Conservation (phyloP, 2,113 vertebrate genomes). For the Melanerpes formicivorus region DNA sequence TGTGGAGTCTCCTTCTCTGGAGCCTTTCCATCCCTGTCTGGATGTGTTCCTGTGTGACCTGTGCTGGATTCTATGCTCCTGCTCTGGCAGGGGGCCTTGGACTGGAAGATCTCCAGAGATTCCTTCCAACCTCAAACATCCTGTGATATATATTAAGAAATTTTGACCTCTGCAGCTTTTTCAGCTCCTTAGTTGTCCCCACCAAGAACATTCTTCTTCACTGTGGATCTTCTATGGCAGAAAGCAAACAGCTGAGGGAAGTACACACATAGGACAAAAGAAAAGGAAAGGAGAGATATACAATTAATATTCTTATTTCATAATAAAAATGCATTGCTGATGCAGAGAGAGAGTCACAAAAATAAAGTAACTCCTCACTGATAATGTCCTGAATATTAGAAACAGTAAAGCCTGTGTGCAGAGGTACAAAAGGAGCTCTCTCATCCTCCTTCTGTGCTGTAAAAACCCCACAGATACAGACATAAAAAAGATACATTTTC, state of each 20-base stretch:
- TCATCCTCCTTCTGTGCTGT: neutral
- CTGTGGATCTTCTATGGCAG: neutral
- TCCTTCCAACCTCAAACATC: too few species aligned
- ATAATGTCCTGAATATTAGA: constrained; percentile 50
- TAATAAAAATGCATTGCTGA: neutral
- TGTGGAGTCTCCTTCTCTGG: too few species aligned
- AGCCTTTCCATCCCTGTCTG: too few species aligned
- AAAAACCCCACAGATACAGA: neutral
- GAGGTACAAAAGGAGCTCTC: constrained; percentile 52
- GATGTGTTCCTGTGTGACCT: too few species aligned
- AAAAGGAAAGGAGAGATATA: neutral
- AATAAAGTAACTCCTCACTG: neutral
- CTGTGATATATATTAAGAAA: too few species aligned
- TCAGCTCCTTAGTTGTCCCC: neutral
- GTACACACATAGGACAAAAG: neutral
- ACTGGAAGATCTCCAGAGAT: too few species aligned
- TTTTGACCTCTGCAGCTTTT: neutral
- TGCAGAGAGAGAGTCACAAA: neutral
- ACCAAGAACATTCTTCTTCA: neutral
- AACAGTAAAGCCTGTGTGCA: constrained; percentile 32
- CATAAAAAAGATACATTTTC: constrained; percentile 19
- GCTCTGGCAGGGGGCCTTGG: too few species aligned
- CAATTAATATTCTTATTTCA: neutral
- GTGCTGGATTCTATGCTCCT: too few species aligned
- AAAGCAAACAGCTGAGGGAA: neutral